phyloP scores from a whole-genome alignment of 2,113 vertebrate genomes.

The Regulus satrapa region DNA sequence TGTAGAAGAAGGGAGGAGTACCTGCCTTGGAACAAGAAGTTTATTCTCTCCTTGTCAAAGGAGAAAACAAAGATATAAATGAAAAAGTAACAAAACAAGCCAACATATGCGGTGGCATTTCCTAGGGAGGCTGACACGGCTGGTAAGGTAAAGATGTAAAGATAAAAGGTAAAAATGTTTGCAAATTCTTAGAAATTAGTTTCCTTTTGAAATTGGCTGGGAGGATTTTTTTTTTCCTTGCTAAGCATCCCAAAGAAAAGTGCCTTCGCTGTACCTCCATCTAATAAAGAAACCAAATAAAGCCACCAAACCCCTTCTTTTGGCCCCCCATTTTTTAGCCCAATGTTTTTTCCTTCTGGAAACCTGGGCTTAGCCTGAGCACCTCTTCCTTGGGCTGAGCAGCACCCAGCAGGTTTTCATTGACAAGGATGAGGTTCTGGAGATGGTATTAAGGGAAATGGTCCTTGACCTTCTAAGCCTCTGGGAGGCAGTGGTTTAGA shows the following conservation, averaged over 20 bases:
- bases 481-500: neutral
- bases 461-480: neutral
- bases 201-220: neutral
- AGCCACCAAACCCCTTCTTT: neutral
- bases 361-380: neutral
- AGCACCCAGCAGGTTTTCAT: neutral
- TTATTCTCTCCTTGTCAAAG: neutral
- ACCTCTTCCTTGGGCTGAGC: neutral
- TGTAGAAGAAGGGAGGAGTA: neutral
- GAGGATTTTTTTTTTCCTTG: neutral
- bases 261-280: neutral
- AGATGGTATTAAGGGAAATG: neutral
- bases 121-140: neutral
- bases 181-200: neutral
- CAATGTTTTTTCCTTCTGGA: neutral
- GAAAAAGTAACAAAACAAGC: neutral
- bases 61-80: neutral
- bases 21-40: neutral
- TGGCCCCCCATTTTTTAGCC: no score
- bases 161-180: neutral
- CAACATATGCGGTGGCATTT: neutral
- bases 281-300: neutral
- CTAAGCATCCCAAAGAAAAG: neutral
- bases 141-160: neutral
- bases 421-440: neutral